These are phyloP conservation scores for Machaerirhynchus nigripectus DNA, from an alignment of 2,113 vertebrate species.

Conservation along the genomic window DNA sequence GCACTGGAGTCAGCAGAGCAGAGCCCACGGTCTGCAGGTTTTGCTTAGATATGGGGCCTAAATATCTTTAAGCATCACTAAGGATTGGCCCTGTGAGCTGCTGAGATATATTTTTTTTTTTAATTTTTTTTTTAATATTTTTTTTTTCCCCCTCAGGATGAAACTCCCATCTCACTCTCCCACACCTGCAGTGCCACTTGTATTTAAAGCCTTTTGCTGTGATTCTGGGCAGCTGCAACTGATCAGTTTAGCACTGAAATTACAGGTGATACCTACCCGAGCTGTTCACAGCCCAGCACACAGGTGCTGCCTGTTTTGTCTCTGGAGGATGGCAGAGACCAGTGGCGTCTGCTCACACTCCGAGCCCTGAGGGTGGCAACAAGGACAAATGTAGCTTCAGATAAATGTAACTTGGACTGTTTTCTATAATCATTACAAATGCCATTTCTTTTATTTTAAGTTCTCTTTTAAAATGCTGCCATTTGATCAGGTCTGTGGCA, in stretches of 20 bases:
- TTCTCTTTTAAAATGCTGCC: not conserved
- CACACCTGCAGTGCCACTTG: not conserved
- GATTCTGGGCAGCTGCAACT: not conserved
- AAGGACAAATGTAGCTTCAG: not conserved
- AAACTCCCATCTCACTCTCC: not conserved
- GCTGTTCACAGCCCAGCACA: not conserved
- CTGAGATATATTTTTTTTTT: too few relatives aligned
- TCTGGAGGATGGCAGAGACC: not conserved
- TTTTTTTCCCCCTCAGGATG: too few relatives aligned
- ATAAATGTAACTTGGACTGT: not conserved
- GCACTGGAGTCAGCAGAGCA: not conserved
- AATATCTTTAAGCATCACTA: not conserved
- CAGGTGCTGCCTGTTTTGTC: accelerated
- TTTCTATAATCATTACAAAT: not conserved
- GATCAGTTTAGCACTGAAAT: not conserved
- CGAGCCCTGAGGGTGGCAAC: not conserved
- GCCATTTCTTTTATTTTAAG: not conserved
- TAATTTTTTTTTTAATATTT: too few relatives aligned
- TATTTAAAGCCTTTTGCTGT: not conserved
- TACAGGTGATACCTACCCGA: not conserved
- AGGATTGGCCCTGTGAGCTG: accelerated
- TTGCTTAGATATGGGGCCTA: not conserved
- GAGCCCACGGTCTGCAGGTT: not conserved
- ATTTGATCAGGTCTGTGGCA: not conserved
- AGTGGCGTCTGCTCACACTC: accelerated